Percentiles rank a stretch among this genome's conserved stretches.
Evolutionary conservation across 2,113 vertebrate genomes (phyloP).

Genomic region (Heliornis fulica): DNA sequence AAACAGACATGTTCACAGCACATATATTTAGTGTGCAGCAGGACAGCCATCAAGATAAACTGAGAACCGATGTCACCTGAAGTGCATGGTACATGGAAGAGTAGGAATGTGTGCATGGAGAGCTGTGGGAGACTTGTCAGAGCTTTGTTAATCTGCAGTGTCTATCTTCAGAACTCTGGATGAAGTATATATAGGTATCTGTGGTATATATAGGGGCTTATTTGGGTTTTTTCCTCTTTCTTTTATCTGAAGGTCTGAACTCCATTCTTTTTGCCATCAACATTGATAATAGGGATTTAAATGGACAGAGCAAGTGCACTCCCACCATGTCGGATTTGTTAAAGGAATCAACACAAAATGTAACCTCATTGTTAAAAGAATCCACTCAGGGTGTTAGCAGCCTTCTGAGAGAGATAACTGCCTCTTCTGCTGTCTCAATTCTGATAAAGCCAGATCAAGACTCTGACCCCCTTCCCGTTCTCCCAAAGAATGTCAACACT

Average conservation of each 20-base stretch:
- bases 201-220: too few relatives aligned
- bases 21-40: background rate
- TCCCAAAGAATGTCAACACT: conserved; percentile 73
- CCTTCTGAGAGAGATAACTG: conserved; percentile 91
- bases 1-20: background rate
- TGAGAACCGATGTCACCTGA: background rate
- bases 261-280: conserved; percentile 98
- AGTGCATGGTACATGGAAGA: background rate
- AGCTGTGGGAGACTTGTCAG: background rate
- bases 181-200: background rate
- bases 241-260: conserved; percentile 84
- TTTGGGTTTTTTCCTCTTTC: background rate
- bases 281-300: conserved; percentile 96
- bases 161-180: background rate
- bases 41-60: background rate
- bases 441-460: conserved; percentile 82
- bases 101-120: background rate
- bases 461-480: conserved; percentile 87
- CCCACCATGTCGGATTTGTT: conserved; percentile 87
- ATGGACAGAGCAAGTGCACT: conserved; percentile 79
- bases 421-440: conserved; percentile 87
- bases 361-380: conserved; percentile 93
- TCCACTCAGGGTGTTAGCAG: conserved; percentile 95
- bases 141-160: background rate
- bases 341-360: conserved; percentile 94